These are phyloP conservation scores for Pelecanoides urinatrix DNA, from an alignment of 2,113 vertebrate genomes.

Conservation along the genomic window DNA sequence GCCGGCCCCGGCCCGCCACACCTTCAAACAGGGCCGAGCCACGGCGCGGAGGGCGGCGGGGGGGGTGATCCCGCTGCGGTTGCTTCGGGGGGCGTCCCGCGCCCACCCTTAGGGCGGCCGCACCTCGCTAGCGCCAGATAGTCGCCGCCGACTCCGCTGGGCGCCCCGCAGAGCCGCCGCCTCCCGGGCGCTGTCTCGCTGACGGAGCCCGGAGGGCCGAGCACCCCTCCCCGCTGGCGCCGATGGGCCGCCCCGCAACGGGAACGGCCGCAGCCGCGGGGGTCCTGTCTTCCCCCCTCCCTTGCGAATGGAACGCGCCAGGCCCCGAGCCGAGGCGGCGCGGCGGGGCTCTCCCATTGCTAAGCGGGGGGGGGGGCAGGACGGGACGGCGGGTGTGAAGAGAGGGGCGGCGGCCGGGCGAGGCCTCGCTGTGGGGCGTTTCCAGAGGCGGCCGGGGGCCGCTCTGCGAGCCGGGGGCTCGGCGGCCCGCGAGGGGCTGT, in stretches of 20 bases:
- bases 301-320: neutral
- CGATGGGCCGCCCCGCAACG: neutral
- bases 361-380: accelerated
- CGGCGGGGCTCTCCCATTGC: neutral
- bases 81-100: accelerated
- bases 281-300: accelerated
- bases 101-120: too few relatives aligned
- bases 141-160: accelerated
- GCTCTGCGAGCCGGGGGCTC: neutral
- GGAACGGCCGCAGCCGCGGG: too few relatives aligned
- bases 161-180: neutral
- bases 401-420: neutral
- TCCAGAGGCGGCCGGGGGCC: accelerated
- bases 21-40: neutral
- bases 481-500: neutral
- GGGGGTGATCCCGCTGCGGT: too few relatives aligned
- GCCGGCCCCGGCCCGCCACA: neutral
- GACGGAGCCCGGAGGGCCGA: accelerated
- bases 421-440: neutral
- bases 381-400: neutral
- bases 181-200: too few relatives aligned
- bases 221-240: neutral
- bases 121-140: too few relatives aligned
- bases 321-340: neutral
- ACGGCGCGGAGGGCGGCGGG: neutral